These are phyloP conservation scores for Chlorospingus flavigularis DNA, from an alignment of 2,797 vertebrate species.

Conservation along the genomic window DNA sequence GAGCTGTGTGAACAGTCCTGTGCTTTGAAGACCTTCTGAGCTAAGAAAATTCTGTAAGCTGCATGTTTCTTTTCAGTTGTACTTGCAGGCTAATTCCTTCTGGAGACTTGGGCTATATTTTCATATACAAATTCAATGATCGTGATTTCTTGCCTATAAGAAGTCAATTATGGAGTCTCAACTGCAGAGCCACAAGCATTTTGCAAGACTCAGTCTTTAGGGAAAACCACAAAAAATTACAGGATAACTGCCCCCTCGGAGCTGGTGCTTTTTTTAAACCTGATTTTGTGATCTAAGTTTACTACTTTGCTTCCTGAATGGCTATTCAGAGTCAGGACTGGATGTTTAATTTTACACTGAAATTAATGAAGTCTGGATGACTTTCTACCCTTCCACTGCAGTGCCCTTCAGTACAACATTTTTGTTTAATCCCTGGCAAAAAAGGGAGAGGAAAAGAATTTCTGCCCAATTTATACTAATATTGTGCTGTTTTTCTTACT, in stretches of 20 bases:
- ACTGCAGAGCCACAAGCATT: not conserved
- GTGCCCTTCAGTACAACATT: not conserved
- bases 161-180: not conserved
- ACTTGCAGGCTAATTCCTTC: not conserved
- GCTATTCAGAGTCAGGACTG: not conserved
- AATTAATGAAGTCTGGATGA: not conserved
- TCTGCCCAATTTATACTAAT: not conserved
- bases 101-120: not conserved
- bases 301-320: not conserved
- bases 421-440: not conserved
- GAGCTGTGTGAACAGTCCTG: not conserved
- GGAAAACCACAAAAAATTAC: not conserved
- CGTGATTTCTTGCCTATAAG: accelerated
- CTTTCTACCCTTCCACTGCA: not conserved
- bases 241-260: not conserved
- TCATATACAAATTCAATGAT: not conserved
- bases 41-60: not conserved
- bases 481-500: not conserved
- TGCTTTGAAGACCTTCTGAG: not conserved
- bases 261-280: not conserved
- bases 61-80: not conserved
- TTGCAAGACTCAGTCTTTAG: not conserved
- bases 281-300: not conserved
- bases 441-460: not conserved
- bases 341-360: not conserved